Evolutionary conservation across 2,113 vertebrate species (phyloP), one percentile per base, ranked within the genome.

Genomic region (Tragelaphus scriptus): DNA sequence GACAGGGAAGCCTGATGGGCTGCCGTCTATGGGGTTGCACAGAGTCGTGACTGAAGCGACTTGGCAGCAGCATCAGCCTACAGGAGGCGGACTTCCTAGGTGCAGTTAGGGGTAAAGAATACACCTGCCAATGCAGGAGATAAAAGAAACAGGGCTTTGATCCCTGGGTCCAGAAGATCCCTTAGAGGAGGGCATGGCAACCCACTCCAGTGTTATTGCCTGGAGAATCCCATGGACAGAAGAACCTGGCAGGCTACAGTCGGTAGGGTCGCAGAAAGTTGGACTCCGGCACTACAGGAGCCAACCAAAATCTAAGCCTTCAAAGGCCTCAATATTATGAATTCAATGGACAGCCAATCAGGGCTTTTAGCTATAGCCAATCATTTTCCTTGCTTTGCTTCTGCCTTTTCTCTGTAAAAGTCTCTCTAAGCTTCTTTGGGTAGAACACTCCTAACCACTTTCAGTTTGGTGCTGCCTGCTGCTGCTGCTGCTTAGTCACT

Each of bases 201-300:
- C 36, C 21, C 36, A 75, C 36, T 40, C 36, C 21, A 75, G 68
- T 40, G 13, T 75, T 75, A 21, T 75, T 75, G 68, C 21, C 68
- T 75, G 68, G 68, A 40, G 68, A 75, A 75, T 23, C 21, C 23
- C 21, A 44, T 44, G 71, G 36, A 44, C 40, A 77, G 71, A 44
- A 6, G 36, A 77, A 6, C 21, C 71, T 44, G 71, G 3, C 12
- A 4, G 71, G 23, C 71, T 44, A 44, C 23, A 77, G 71, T 44
- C 23, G 0, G 0, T 14, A 44, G 36, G 11, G 6, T 44, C 3
- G 3, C 36, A 77, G 40, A 44, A 26, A 77, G 36, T 6, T 77
- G 71, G 71, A 71, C 68, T 40, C 9, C 1, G 10, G 71, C 71
- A 14, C 71, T 88, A 58, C 19, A 17, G 51, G 26, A 82, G n/a